phyloP scores from a whole-genome alignment of 2,888 invertebrate species.

The Sphaerophoria rueppellii region DNA sequence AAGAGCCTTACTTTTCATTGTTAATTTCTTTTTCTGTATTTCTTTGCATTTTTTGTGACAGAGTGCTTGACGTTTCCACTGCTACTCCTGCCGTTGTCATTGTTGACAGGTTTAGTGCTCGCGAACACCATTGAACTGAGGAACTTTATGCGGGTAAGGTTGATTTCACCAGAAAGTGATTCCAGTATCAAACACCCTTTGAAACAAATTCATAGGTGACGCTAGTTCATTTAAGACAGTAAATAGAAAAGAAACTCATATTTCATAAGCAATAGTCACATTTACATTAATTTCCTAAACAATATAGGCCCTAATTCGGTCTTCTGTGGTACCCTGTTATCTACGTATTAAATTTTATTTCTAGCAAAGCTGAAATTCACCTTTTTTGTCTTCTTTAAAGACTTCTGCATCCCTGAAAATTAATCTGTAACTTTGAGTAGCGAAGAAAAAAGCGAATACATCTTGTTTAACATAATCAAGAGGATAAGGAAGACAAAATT shows the following conservation, averaged over 20 bases:
- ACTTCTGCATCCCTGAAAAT: not conserved
- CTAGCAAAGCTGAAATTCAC: not conserved
- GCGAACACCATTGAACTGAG: conserved; percentile 22
- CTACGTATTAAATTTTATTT: too few relatives aligned
- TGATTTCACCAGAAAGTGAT: conserved; percentile 7
- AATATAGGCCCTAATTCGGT: too few relatives aligned
- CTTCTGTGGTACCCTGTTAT: too few relatives aligned
- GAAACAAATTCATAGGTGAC: too few relatives aligned
- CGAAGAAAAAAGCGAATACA: not conserved
- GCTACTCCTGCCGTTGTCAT: not conserved
- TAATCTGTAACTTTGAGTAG: not conserved
- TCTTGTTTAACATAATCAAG: conserved; percentile 27
- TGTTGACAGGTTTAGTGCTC: conserved; percentile 40
- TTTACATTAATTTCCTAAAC: too few relatives aligned
- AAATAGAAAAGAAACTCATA: too few relatives aligned
- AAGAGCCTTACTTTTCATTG: conserved; percentile 41
- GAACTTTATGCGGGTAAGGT: not conserved
- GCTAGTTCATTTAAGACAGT: too few relatives aligned
- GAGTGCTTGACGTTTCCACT: conserved; percentile 22
- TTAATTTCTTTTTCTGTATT: conserved; percentile 21
- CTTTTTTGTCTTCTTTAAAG: not conserved
- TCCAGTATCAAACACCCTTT: not conserved
- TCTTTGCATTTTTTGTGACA: conserved; percentile 23
- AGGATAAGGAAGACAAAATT: conserved; percentile 21
- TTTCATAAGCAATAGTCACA: too few relatives aligned